Percentiles rank a stretch among this genome's conserved stretches.
These are phyloP conservation scores for Apeltes quadracus DNA, from an alignment of 2,113 vertebrate species.

Conservation along the genomic window DNA sequence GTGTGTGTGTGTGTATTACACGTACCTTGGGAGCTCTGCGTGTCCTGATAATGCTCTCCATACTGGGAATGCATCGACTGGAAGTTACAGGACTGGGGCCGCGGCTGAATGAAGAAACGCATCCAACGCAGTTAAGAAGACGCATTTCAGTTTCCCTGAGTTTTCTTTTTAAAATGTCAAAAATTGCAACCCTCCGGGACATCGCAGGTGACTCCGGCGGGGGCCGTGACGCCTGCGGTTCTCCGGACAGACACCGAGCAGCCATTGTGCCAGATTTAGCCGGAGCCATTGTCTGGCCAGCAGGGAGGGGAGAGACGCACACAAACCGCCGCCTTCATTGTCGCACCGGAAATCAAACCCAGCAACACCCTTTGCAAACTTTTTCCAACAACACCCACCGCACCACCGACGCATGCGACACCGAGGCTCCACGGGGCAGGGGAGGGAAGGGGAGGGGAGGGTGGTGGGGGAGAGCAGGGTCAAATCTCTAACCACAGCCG, in stretches of 20 bases:
- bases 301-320: constrained; percentile 55
- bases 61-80: constrained; percentile 91
- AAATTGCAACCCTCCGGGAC: not conserved
- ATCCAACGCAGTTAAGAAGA: constrained; percentile 6
- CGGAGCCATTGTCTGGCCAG: constrained; percentile 70
- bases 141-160: not conserved
- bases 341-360: constrained; percentile 67
- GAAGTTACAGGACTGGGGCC: constrained; percentile 92
- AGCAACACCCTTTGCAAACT: constrained; percentile 67
- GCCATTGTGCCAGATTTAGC: constrained; percentile 76
- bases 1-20: constrained; percentile 21
- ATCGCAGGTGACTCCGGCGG: constrained; percentile 13
- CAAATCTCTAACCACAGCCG: constrained; percentile 25
- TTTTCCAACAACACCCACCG: constrained; percentile 67
- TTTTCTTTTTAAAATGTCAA: not conserved
- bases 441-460: no score
- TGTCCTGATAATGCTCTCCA: constrained; percentile 92
- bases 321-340: constrained; percentile 73
- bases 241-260: constrained; percentile 31
- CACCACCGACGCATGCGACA: constrained; percentile 49
- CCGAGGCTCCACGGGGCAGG: constrained; percentile 51
- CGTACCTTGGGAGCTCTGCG: constrained; percentile 91
- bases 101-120: constrained; percentile 81
- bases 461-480: constrained; percentile 39
- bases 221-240: constrained; percentile 1